A percentile compares a stretch with the other conserved stretches of the same genome.
Evolutionary conservation across 2,113 vertebrate species (phyloP).

Genomic region (Festucalex cinctus): DNA sequence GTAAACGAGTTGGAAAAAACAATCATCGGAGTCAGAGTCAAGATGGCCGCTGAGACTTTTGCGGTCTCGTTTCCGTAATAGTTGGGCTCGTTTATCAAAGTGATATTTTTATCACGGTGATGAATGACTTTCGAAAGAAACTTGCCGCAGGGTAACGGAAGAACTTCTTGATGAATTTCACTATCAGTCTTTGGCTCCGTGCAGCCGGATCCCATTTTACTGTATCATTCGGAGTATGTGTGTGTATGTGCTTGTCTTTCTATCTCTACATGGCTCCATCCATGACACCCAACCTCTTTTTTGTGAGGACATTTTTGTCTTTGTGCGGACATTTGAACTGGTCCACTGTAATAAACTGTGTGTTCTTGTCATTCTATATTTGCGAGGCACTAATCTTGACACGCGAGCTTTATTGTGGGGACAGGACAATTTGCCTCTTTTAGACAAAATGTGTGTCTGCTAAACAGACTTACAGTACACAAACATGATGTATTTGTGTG

Average conservation of each 20-base stretch:
- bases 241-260: slow-evolving; percentile 1
- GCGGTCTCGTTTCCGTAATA: background rate
- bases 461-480: background rate
- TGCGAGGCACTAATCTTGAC: background rate
- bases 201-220: background rate
- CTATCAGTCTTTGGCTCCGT: slow-evolving; percentile 10
- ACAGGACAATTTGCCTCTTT: background rate
- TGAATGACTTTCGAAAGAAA: slow-evolving; percentile 38
- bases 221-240: slow-evolving; percentile 2
- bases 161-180: slow-evolving; percentile 23
- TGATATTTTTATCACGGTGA: slow-evolving; percentile 37
- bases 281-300: background rate
- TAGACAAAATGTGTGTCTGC: too few relatives aligned
- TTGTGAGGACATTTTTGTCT: background rate
- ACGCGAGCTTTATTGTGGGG: too few relatives aligned
- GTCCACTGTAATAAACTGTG: background rate
- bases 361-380: background rate
- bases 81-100: background rate
- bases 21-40: background rate
- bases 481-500: slow-evolving; percentile 1
- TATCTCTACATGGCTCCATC: background rate
- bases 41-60: background rate
- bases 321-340: background rate
- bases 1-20: background rate
- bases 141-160: slow-evolving; percentile 21